Conservation (phyloP, 2,113 vertebrate species). For the Poicephalus gulielmi region DNA sequence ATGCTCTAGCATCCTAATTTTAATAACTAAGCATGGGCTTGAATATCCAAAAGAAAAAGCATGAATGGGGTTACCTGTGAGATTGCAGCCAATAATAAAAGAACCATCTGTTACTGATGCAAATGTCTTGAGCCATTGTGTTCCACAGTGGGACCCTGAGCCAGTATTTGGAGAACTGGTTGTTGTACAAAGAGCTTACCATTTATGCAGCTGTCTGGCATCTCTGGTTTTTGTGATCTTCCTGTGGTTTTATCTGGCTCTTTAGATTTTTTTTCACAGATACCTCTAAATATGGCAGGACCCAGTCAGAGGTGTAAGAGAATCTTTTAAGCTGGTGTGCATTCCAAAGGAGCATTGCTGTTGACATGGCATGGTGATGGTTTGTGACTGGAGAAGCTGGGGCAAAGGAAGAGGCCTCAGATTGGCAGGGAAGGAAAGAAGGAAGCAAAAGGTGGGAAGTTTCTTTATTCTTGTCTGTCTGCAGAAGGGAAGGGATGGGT, state of each 20-base stretch:
- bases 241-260: not conserved
- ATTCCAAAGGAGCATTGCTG: not conserved
- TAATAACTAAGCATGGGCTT: not conserved
- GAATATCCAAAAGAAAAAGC: not conserved
- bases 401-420: not conserved
- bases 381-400: not conserved
- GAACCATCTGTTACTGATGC: not conserved
- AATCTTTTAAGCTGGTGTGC: not conserved
- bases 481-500: not conserved
- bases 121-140: rapidly evolving
- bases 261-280: not conserved
- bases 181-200: not conserved
- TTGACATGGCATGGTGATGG: not conserved
- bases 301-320: not conserved
- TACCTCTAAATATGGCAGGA: not conserved
- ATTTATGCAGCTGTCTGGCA: not conserved
- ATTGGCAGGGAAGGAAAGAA: not conserved
- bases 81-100: not conserved
- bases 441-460: not conserved
- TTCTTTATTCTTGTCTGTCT: not conserved
- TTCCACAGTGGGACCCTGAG: not conserved
- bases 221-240: not conserved
- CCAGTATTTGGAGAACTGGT: not conserved
- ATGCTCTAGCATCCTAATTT: not conserved
- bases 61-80: not conserved